These are phyloP conservation scores for Sminthurides aquaticus DNA, from an alignment of 2,888 invertebrate species.

Conservation along the genomic window DNA sequence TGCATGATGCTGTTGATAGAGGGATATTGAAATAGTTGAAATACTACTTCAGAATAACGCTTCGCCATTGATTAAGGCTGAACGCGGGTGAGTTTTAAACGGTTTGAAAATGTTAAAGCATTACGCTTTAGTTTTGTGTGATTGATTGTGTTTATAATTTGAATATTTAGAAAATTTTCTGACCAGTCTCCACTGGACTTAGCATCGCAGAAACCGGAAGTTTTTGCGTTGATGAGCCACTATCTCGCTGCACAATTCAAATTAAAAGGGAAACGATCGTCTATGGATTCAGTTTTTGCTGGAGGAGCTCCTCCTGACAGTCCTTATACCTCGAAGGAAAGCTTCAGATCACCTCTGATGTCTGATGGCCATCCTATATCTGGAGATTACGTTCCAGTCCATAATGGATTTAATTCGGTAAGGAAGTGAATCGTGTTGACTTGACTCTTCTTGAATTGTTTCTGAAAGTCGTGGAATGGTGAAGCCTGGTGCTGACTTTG, in stretches of 20 bases:
- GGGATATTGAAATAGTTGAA: conserved; percentile 53
- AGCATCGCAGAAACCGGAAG: conserved; percentile 47
- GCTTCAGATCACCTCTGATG: conserved; percentile 24
- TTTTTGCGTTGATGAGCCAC: conserved; percentile 44
- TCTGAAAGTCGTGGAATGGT: no score
- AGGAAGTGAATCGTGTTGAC: not conserved
- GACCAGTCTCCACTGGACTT: conserved; percentile 48
- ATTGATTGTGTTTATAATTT: not conserved
- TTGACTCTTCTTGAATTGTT: not conserved
- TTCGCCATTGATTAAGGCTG: conserved; percentile 52
- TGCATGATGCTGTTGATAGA: conserved; percentile 57
- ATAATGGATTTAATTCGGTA: conserved; percentile 41
- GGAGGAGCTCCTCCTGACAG: conserved; percentile 38
- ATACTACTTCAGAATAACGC: conserved; percentile 54
- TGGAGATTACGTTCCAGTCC: conserved; percentile 37
- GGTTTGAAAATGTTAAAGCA: not conserved
- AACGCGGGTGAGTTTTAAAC: conserved; percentile 48
- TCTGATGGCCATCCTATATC: conserved; percentile 21
- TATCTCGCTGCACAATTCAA: conserved; percentile 40
- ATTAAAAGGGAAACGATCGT: conserved; percentile 29
- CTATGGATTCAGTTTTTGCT: conserved; percentile 37
- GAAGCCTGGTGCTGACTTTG: not conserved
- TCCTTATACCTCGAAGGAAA: conserved; percentile 33
- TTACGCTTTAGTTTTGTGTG: not conserved
- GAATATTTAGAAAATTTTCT: conserved; percentile 46